Base-by-base conservation (phyloP, 1,140 invertebrate species). In the Cydia fagiglandana region DNA sequence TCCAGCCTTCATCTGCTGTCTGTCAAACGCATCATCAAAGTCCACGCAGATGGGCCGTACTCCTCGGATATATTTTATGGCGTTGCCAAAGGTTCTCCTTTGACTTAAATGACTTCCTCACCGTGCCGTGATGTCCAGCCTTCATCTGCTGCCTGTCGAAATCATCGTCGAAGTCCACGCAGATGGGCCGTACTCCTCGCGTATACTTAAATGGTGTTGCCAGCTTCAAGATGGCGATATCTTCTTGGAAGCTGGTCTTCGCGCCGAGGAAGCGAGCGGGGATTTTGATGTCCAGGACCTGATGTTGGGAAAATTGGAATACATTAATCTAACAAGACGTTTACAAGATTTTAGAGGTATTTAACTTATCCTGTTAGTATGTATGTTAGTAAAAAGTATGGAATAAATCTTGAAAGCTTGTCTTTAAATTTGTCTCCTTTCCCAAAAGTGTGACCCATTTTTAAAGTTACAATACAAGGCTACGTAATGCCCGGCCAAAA, bases 181-280 rank as follows among this genome's bases (percentile, higher is more conserved):
- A 70, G 3, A 38, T 38, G 17, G 66, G 66, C n/a, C n/a, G 20
- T 2, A 70, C 66, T 12, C 30, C n/a, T n/a, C 10, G 13, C 0
- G 66, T 70, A 10, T 17, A 17, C 34, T n/a, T 34, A 2, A 70
- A 70, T 9, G 30, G 30, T 9, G 28, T 47, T 1, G 73, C 38
- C 41, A 73, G 47, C 20, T 45, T n/a, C 20, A 73, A 7, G 10
- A 73, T 45, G n/a, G 73, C 73, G 45, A 73, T 73, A 12, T 73
- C 73, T 24, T 73, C 73, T 45, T 73, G 73, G 50, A 50, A 73
- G 20, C 41, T 73, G 17, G 73, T 50, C 15, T 28, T 24, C n/a
- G 12, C 20, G 5, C 41, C 73, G n/a, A 38, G 41, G 50, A 45
- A 73, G 17, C 45, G 41, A 10, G 41, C 17, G 34, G 73, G 73